Evolutionary conservation across 35 echinoderm and acorn worm genomes (phyloP).

Genomic region (Chiridota heheva): DNA sequence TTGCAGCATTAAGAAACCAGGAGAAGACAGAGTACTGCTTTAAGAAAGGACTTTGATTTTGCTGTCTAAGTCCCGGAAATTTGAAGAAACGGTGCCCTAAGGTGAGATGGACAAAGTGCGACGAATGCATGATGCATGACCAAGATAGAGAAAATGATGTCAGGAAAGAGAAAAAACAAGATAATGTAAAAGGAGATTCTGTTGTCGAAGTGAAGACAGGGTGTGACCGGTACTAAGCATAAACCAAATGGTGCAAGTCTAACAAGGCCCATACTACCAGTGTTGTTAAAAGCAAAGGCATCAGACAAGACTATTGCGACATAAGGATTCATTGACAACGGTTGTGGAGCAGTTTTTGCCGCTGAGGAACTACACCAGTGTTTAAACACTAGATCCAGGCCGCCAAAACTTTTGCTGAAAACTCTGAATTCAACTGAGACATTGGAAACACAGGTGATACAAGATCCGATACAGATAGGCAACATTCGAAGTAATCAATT

Average conservation of each 20-base stretch:
- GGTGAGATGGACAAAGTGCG: background rate
- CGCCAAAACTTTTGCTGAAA: too few species aligned
- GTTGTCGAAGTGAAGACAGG: background rate
- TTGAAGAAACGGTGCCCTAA: constrained; percentile 3
- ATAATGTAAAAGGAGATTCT: background rate
- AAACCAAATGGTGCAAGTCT: background rate
- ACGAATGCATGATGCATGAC: constrained; percentile 29
- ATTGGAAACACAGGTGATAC: too few species aligned
- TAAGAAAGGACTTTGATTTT: constrained; percentile 38
- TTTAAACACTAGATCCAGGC: too few species aligned
- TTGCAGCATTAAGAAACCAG: background rate
- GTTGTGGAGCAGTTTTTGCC: too few species aligned
- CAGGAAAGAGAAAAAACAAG: background rate
- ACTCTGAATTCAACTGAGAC: too few species aligned
- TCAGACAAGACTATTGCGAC: too few species aligned
- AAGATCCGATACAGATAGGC: too few species aligned
- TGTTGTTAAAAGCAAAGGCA: too few species aligned
- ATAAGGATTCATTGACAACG: too few species aligned
- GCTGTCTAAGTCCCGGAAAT: background rate
- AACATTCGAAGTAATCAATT: too few species aligned
- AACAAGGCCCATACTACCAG: too few species aligned
- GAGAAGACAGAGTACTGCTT: constrained; percentile 20
- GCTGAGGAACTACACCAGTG: too few species aligned
- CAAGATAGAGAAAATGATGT: background rate
- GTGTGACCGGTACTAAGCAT: background rate